These are phyloP conservation scores for Neodiprion pinetum DNA, from an alignment of 1,140 invertebrate species.

Conservation along the genomic window DNA sequence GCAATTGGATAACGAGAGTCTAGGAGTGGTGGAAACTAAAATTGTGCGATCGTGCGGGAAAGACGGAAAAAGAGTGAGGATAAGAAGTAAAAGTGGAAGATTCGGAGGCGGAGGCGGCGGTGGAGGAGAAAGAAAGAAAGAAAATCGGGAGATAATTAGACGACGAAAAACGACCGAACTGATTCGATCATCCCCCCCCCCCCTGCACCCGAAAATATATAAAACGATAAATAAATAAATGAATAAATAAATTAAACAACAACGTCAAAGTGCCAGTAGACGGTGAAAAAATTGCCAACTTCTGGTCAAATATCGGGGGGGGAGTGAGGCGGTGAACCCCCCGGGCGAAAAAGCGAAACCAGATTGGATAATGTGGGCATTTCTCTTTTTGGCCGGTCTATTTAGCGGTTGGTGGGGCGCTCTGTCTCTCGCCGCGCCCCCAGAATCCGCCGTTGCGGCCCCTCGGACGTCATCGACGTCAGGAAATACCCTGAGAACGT, in stretches of 20 bases:
- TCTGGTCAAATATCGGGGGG: not conserved
- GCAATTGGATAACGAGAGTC: not conserved
- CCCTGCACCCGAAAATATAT: too few species aligned
- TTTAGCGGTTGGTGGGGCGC: slow-evolving; percentile 57
- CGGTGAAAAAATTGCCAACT: not conserved
- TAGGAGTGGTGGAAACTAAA: slow-evolving; percentile 3
- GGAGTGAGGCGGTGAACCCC: slow-evolving; percentile 7
- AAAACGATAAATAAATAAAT: too few species aligned
- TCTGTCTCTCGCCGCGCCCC: slow-evolving; percentile 45
- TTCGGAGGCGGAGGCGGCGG: not conserved
- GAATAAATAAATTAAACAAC: too few species aligned
- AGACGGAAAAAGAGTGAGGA: not conserved
- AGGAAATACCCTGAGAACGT: not conserved
- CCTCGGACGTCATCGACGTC: not conserved
- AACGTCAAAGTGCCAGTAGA: not conserved
- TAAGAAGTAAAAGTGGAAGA: too few species aligned
- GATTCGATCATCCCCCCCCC: too few species aligned
- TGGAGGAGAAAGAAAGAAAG: not conserved
- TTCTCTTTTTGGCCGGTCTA: slow-evolving; percentile 55
- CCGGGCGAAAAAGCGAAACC: slow-evolving; percentile 30
- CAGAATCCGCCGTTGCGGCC: slow-evolving; percentile 38
- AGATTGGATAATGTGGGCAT: slow-evolving; percentile 58
- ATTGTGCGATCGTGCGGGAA: not conserved
- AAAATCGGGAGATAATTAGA: not conserved
- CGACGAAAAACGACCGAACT: not conserved